These are phyloP conservation scores for Magallana ariakensis DNA, from an alignment of 1,140 invertebrate genomes.

Conservation along the genomic window DNA sequence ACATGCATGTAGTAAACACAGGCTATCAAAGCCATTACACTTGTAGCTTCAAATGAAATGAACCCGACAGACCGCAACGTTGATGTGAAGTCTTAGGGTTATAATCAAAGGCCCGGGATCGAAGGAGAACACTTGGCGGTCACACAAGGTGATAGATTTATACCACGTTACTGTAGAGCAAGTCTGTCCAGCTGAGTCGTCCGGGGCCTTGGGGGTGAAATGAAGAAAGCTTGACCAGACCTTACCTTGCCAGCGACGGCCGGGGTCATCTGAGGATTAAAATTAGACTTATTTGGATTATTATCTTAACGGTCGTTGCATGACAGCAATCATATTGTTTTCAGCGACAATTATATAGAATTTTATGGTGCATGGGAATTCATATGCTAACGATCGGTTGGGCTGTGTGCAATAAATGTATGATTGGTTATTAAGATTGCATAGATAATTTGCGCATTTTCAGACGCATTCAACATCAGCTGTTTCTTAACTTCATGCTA, in stretches of 20 bases:
- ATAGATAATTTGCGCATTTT: constrained; percentile 10
- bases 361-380: no score
- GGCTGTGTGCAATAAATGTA: not conserved
- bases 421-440: constrained; percentile 30
- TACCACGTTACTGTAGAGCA: not conserved
- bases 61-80: constrained; percentile 28
- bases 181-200: not conserved
- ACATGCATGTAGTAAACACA: constrained; percentile 9
- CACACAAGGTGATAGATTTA: constrained; percentile 22
- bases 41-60: not conserved
- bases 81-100: constrained; percentile 20
- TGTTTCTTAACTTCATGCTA: constrained; percentile 10
- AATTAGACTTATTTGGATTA: not conserved
- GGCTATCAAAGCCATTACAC: constrained; percentile 23
- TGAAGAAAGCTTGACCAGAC: not conserved
- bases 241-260: not conserved
- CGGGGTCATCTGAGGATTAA: constrained; percentile 16
- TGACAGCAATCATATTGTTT: not conserved
- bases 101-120: constrained; percentile 27
- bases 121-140: constrained; percentile 6
- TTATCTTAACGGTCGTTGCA: no score
- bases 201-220: not conserved
- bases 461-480: constrained; percentile 29
- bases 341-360: not conserved
- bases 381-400: no score